Evolutionary conservation across 2,113 vertebrate species (phyloP).

Genomic region (Menidia beryllina): DNA sequence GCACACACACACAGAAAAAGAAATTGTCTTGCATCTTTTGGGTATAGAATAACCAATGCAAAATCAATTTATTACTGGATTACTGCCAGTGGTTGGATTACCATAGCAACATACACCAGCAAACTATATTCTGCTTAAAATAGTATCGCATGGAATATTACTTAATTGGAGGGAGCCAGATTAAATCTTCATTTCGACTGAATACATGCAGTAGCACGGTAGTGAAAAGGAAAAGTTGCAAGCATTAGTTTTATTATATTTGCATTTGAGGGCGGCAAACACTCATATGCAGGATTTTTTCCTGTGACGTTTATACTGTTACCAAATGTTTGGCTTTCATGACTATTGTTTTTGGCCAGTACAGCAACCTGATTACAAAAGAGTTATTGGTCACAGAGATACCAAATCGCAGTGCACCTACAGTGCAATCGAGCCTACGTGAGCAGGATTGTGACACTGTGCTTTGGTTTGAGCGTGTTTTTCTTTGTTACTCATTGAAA

Average conservation of each 20-base stretch:
- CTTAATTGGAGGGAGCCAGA: slow-evolving; percentile 20
- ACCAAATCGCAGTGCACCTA: slow-evolving; percentile 1
- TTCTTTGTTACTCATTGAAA: slow-evolving; percentile 61
- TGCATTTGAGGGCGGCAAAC: neutral
- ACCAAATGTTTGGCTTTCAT: neutral
- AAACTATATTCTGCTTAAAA: slow-evolving; percentile 49
- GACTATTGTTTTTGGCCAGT: neutral
- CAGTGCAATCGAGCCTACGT: slow-evolving; percentile 21
- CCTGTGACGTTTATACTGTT: neutral
- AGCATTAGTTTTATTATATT: neutral
- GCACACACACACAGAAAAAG: slow-evolving; percentile 16
- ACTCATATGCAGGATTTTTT: neutral
- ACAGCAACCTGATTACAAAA: neutral
- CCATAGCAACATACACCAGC: slow-evolving; percentile 68
- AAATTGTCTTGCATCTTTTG: slow-evolving; percentile 57
- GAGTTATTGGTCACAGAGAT: slow-evolving; percentile 1
- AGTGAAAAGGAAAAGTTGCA: neutral
- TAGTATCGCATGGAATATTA: slow-evolving; percentile 31
- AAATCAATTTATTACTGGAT: slow-evolving; percentile 73
- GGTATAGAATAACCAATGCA: slow-evolving; percentile 66
- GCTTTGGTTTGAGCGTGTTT: slow-evolving; percentile 49
- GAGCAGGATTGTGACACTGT: slow-evolving; percentile 20
- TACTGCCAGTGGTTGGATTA: slow-evolving; percentile 66
- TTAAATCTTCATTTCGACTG: slow-evolving; percentile 24
- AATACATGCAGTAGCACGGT: slow-evolving; percentile 1